phyloP scores from a whole-genome alignment of 2,113 vertebrate genomes.

The Tyrannus savana region DNA sequence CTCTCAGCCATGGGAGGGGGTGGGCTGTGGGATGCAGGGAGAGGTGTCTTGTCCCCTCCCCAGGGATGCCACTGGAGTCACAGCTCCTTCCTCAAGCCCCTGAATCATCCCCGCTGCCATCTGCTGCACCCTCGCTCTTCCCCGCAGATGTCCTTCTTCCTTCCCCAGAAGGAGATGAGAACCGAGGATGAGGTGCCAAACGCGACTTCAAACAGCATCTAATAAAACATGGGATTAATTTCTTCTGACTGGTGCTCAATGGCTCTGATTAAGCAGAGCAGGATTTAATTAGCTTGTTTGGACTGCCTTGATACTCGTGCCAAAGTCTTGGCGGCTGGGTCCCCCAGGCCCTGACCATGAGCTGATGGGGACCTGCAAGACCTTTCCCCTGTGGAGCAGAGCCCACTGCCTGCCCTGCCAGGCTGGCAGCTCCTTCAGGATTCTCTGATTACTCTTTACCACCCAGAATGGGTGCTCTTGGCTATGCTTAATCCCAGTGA shows the following conservation, averaged over 20 bases:
- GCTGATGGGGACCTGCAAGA: background rate
- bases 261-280: conserved; percentile 64
- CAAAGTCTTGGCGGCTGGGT: background rate
- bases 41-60: background rate
- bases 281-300: conserved; percentile 65
- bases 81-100: conserved; percentile 54
- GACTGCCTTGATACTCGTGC: background rate
- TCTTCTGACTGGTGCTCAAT: conserved; percentile 64
- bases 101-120: conserved; percentile 64
- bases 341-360: background rate
- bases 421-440: background rate
- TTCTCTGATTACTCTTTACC: background rate
- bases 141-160: conserved; percentile 66
- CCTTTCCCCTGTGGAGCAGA: background rate
- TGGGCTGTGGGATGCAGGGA: conserved; percentile 9
- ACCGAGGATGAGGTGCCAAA: conserved; percentile 50
- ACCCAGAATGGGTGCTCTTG: background rate
- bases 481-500: background rate
- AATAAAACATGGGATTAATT: conserved; percentile 64
- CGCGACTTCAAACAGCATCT: conserved; percentile 49
- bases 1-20: background rate
- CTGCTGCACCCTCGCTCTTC: conserved; percentile 62
- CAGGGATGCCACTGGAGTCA: conserved; percentile 18
- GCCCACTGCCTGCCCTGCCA: background rate
- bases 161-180: conserved; percentile 66